These are phyloP conservation scores for Elephas maximus DNA, from an alignment of 2,113 vertebrate genomes.

Conservation along the genomic window DNA sequence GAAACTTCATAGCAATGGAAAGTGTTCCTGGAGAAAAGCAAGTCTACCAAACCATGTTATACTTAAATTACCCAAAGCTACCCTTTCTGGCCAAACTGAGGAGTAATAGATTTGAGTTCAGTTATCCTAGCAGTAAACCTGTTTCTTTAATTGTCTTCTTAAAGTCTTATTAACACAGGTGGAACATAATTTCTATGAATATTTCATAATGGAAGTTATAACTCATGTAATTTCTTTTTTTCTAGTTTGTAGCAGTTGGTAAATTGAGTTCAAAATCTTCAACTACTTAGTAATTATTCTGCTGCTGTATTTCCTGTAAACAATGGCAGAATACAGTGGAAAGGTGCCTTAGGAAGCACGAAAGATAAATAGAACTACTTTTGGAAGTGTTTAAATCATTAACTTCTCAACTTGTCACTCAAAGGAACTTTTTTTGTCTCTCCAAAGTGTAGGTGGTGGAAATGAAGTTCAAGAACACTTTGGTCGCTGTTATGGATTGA, in stretches of 20 bases:
- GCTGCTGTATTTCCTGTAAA: neutral
- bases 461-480: conserved; percentile 11
- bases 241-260: conserved; percentile 58
- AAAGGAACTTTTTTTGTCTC: neutral
- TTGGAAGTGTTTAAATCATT: conserved; percentile 27
- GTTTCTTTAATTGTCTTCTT: conserved; percentile 63
- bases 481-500: neutral
- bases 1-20: neutral
- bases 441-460: conserved; percentile 23
- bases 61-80: conserved; percentile 50
- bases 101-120: conserved; percentile 63
- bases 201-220: conserved; percentile 65
- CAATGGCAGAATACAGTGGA: neutral
- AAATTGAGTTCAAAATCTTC: conserved; percentile 78
- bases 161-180: conserved; percentile 64
- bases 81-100: conserved; percentile 22
- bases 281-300: conserved; percentile 72
- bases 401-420: conserved; percentile 5
- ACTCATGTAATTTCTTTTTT: conserved; percentile 51
- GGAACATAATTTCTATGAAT: neutral
- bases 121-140: conserved; percentile 66
- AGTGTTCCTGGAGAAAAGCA: conserved; percentile 64
- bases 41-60: neutral
- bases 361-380: conserved; percentile 2
- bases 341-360: neutral